Evolutionary conservation across 2,888 invertebrate species (phyloP).

Genomic region (Antitype chi): DNA sequence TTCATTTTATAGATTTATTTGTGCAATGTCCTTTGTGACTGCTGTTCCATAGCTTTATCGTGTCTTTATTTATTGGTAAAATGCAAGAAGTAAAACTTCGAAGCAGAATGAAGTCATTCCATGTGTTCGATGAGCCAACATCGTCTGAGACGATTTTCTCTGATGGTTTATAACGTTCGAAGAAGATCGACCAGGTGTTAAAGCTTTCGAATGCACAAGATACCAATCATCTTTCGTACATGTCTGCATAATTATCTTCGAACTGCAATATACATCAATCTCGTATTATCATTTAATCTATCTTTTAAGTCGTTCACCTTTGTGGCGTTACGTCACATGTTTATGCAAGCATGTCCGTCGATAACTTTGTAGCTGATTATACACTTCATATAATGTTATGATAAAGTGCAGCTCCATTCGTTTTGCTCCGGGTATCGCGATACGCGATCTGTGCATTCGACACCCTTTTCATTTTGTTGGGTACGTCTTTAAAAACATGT

Average conservation of each 20-base stretch:
- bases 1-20: neutral
- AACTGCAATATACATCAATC: slow-evolving; percentile 30
- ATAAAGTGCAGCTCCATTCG: slow-evolving; percentile 50
- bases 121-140: neutral
- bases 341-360: slow-evolving; percentile 59
- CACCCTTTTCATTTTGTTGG: slow-evolving; percentile 49
- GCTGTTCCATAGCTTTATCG: neutral
- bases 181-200: slow-evolving; percentile 5
- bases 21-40: neutral
- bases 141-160: neutral
- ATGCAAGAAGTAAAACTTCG: neutral
- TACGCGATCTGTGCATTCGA: slow-evolving; percentile 58
- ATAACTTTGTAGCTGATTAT: slow-evolving; percentile 55
- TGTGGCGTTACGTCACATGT: slow-evolving; percentile 55
- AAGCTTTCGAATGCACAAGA: neutral
- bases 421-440: slow-evolving; percentile 50
- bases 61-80: neutral
- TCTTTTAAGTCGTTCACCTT: slow-evolving; percentile 62
- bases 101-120: neutral
- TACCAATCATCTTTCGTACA: slow-evolving; percentile 8
- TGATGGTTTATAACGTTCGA: neutral
- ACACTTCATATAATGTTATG: slow-evolving; percentile 53
- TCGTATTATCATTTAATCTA: slow-evolving; percentile 44
- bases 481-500: slow-evolving; percentile 56
- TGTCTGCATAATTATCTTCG: slow-evolving; percentile 6